A percentile compares a stretch with the other conserved stretches of the same genome.
Evolutionary conservation across 2,113 vertebrate genomes (phyloP).

Genomic region (Phrynosoma platyrhinos): DNA sequence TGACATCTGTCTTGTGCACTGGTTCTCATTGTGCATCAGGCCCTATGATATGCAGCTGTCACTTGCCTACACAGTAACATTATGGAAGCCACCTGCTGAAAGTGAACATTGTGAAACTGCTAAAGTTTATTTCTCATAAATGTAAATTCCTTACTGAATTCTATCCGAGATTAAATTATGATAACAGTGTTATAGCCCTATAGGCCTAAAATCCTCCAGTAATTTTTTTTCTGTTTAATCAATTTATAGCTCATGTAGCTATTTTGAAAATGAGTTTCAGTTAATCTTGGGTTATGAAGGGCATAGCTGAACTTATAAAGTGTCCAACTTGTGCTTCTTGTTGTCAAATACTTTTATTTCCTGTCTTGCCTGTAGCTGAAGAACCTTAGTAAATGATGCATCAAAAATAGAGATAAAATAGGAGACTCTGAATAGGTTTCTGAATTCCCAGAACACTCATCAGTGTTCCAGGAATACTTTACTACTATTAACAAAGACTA

Average conservation of each 20-base stretch:
- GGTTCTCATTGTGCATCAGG: too few species aligned
- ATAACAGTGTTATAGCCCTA: not conserved
- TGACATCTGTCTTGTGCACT: too few species aligned
- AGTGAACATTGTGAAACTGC: too few species aligned
- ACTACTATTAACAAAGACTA: not conserved
- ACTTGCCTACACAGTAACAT: too few species aligned
- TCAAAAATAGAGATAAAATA: slow-evolving; percentile 44
- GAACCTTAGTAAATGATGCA: slow-evolving; percentile 16
- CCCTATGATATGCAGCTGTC: too few species aligned
- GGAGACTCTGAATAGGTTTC: not conserved
- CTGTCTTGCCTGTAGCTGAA: slow-evolving; percentile 39
- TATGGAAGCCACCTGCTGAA: too few species aligned
- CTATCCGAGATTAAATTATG: not conserved
- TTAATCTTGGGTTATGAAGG: slow-evolving; percentile 53
- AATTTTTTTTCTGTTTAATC: slow-evolving; percentile 46
- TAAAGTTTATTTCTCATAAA: too few species aligned
- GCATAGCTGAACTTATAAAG: slow-evolving; percentile 1
- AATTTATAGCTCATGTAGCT: not conserved
- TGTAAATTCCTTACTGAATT: too few species aligned
- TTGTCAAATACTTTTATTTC: slow-evolving; percentile 29
- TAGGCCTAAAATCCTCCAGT: not conserved
- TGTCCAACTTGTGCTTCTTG: not conserved
- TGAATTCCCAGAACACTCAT: slow-evolving; percentile 20
- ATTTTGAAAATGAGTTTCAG: not conserved
- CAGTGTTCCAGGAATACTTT: slow-evolving; percentile 43